These are phyloP conservation scores for Lathronympha strigana DNA, from an alignment of 2,888 invertebrate species.

Conservation along the genomic window DNA sequence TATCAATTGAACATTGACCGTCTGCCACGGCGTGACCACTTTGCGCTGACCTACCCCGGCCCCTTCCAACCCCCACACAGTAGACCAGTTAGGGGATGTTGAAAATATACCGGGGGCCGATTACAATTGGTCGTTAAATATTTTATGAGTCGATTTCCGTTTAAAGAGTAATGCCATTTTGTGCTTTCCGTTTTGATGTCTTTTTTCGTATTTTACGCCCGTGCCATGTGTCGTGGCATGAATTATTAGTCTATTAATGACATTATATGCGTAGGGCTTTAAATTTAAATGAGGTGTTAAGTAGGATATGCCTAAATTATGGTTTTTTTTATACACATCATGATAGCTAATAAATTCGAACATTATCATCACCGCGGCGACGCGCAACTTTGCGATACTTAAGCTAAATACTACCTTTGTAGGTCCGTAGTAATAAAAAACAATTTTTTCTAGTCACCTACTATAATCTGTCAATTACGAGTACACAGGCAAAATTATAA, in stretches of 20 bases:
- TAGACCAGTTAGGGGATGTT: background rate
- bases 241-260: slow-evolving; percentile 24
- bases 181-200: slow-evolving; percentile 45
- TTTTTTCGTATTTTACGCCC: slow-evolving; percentile 35
- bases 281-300: slow-evolving; percentile 9
- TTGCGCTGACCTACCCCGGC: slow-evolving; percentile 55
- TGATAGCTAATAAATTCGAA: no score
- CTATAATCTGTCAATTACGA: no score
- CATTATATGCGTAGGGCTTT: slow-evolving; percentile 5
- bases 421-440: no score
- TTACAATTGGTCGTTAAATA: slow-evolving; percentile 62
- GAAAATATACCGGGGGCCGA: slow-evolving; percentile 50
- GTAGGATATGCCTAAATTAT: background rate
- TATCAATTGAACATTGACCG: slow-evolving; percentile 81
- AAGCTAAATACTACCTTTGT: no score
- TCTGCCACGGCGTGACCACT: slow-evolving; percentile 60
- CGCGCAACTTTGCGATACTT: no score
- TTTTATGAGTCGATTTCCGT: slow-evolving; percentile 75
- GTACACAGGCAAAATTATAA: no score
- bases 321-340: no score
- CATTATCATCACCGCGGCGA: no score
- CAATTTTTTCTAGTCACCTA: no score
- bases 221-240: slow-evolving; percentile 31
- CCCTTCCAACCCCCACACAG: slow-evolving; percentile 35
- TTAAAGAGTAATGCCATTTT: slow-evolving; percentile 74